Base-by-base conservation (phyloP, 2,113 vertebrate genomes). In the Myrmecophaga tridactyla region DNA sequence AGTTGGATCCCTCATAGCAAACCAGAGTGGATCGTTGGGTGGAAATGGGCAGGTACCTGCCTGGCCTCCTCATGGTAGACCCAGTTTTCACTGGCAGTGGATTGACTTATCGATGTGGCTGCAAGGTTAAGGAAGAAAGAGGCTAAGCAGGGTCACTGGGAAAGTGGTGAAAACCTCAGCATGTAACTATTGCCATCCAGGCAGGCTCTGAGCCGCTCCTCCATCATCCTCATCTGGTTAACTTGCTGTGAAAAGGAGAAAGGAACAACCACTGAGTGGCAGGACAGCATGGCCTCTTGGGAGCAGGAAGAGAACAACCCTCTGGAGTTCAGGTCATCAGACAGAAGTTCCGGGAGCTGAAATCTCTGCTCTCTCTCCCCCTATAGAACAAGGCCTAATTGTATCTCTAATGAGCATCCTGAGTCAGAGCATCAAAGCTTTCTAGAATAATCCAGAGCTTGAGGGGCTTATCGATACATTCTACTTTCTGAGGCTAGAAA, bases 401-500 rank as follows among this genome's bases (percentile, higher is more conserved):
- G 7, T 82, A 43, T 7, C 15, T 75, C 34, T 85, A 29, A 93
- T 39, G 20, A 53, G 31, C 39, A 46, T 58, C 25, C 29, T 48
- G 46, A 83, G 27, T 14, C 27, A 34, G 15, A 73, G 63, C 25
- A 65, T 84, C 84, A 89, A 70, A 48, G 27, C 11, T 85, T 83
- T 73, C 39, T 56, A 92, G 81, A 87, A 73, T 92, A 86, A 94
- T 58, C 82, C 53, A 77, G 46, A 88, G 27, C 39, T 56, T 31
- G 21, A 92, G 18, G 21, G 75, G 7, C 53, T 94, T 90, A 72
- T 60, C 80, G 91, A 76, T 91, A 17, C 63, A 86, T 86, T 90
- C 29, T n/a, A 56, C 23, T 91, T 96, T 39, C 78, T 89, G 36
- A 69, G 92, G 92, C 75, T n/a, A 94, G 34, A 87, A 92, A 81